Evolutionary conservation across 2,797 vertebrate genomes (phyloP).

Genomic region (Mionectes olivaceus): DNA sequence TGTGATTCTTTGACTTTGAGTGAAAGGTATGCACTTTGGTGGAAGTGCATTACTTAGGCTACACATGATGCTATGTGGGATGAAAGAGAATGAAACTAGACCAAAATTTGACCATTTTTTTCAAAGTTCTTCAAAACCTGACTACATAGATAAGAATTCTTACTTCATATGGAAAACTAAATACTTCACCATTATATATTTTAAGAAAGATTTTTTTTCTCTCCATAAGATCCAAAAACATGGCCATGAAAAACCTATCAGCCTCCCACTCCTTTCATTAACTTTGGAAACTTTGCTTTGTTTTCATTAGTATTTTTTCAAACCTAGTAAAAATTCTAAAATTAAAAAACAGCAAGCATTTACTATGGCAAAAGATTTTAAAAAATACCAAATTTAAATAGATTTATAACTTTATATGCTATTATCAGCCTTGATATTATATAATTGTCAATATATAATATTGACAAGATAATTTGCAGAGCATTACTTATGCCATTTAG

Average conservation of each 20-base stretch:
- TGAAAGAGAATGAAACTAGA: neutral
- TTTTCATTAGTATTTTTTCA: neutral
- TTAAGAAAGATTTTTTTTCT: neutral
- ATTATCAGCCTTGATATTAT: neutral
- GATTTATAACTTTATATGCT: conserved; percentile 14
- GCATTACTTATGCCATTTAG: conserved; percentile 29
- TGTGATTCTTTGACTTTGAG: neutral
- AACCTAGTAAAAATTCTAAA: neutral
- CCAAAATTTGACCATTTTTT: neutral
- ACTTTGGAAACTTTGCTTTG: neutral
- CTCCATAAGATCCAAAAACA: neutral
- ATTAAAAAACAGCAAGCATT: neutral
- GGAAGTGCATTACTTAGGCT: neutral
- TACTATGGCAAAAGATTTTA: neutral
- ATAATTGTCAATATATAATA: neutral
- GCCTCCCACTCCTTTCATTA: neutral
- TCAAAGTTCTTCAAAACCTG: neutral
- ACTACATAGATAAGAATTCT: neutral
- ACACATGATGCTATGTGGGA: neutral
- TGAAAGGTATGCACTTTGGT: neutral
- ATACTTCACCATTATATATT: neutral
- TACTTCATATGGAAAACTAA: neutral
- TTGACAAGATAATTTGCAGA: conserved; percentile 51
- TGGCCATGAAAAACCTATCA: neutral
- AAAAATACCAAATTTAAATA: neutral